phyloP scores from a whole-genome alignment of 2,888 invertebrate species.

The Rhagonycha lutea region DNA sequence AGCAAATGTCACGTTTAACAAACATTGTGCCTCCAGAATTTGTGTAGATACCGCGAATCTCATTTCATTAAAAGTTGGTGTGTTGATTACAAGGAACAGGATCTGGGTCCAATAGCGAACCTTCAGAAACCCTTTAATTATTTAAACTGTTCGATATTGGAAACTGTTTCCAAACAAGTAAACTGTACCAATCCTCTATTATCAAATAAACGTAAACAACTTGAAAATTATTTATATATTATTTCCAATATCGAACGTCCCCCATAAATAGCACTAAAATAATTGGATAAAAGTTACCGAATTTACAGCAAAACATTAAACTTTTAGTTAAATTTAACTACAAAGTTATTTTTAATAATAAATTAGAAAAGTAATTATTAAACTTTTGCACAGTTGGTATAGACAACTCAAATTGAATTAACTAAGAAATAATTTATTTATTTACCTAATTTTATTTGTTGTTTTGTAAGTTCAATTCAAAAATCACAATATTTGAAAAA shows the following conservation, averaged over 20 bases:
- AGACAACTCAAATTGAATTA: not conserved
- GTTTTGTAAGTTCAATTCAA: too few relatives aligned
- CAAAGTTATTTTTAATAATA: not conserved
- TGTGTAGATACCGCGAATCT: slow-evolving; percentile 19
- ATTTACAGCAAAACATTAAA: not conserved
- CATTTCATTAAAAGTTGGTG: slow-evolving; percentile 22
- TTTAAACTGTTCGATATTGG: slow-evolving; percentile 21
- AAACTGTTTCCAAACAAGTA: slow-evolving; percentile 15
- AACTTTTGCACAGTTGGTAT: not conserved
- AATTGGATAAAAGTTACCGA: not conserved
- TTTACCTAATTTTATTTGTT: not conserved
- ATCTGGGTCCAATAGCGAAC: slow-evolving; percentile 20
- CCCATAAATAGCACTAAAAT: not conserved
- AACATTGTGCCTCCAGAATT: slow-evolving; percentile 17
- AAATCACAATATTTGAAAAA: too few relatives aligned
- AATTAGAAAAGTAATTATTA: not conserved
- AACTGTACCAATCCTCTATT: slow-evolving; percentile 1
- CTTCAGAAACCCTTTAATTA: slow-evolving; percentile 18
- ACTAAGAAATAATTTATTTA: not conserved
- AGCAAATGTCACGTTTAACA: slow-evolving; percentile 23
- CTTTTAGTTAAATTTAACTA: not conserved
- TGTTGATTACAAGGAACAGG: slow-evolving; percentile 20
- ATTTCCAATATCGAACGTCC: not conserved
- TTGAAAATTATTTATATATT: not conserved
- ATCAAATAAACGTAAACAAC: not conserved